Conservation (phyloP, 1,140 invertebrate genomes). For the Acromyrmex charruanus region DNA sequence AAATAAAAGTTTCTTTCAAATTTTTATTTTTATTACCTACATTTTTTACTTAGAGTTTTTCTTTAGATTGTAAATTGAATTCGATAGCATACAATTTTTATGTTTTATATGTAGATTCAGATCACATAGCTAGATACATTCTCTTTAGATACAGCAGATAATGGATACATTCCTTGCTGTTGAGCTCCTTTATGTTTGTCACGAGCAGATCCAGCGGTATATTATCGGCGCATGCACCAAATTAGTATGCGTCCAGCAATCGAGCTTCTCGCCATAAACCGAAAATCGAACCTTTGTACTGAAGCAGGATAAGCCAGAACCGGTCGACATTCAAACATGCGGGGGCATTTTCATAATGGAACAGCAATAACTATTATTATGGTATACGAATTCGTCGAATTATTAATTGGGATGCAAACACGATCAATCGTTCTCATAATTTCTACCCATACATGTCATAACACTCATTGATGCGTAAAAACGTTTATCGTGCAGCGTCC, state of each 20-base stretch:
- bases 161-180: not conserved
- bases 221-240: conserved; percentile 51
- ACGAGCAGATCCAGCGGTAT: conserved; percentile 30
- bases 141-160: not conserved
- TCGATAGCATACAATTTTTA: not conserved
- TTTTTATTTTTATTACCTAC: not conserved
- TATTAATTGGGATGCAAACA: conserved; percentile 48
- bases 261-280: conserved; percentile 55
- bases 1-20: not conserved
- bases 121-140: not conserved
- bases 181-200: conserved; percentile 44
- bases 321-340: conserved; percentile 32
- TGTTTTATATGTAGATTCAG: not conserved
- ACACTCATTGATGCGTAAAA: conserved; percentile 40
- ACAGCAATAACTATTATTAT: conserved; percentile 47
- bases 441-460: not conserved
- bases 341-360: conserved; percentile 45
- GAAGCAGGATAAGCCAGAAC: conserved; percentile 16
- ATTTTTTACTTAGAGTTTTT: not conserved
- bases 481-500: conserved; percentile 28
- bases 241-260: conserved; percentile 43
- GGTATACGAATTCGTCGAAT: conserved; percentile 36
- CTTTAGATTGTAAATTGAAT: not conserved
- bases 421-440: conserved; percentile 49
- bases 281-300: conserved; percentile 61